phyloP scores from a whole-genome alignment of 2,113 vertebrate genomes.

The Gymnobelideus leadbeateri region DNA sequence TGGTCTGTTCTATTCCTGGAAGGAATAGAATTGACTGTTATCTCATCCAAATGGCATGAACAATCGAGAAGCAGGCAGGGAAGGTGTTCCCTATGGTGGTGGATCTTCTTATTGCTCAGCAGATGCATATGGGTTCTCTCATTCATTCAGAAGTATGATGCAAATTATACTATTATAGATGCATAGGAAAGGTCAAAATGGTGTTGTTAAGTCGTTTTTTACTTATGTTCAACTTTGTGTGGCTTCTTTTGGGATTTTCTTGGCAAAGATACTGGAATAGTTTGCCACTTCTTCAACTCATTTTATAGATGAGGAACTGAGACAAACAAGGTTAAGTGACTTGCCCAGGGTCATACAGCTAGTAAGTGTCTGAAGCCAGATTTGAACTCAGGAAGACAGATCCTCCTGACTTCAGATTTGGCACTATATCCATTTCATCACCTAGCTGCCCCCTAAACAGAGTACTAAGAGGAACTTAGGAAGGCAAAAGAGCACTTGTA shows the following conservation, averaged over 20 bases:
- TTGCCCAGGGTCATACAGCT: not conserved
- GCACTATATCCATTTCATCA: not conserved
- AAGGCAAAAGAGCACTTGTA: not conserved
- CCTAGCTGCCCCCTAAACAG: not conserved
- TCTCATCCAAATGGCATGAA: not conserved
- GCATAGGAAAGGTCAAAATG: not conserved
- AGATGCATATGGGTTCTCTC: not conserved
- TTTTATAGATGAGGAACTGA: not conserved
- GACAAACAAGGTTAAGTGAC: not conserved
- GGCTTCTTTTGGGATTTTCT: not conserved
- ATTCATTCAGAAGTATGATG: not conserved
- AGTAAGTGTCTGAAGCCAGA: too few species aligned
- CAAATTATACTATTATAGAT: not conserved
- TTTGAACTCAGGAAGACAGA: too few species aligned
- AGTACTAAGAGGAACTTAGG: not conserved
- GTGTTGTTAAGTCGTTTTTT: not conserved
- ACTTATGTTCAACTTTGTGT: not conserved
- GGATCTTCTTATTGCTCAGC: not conserved
- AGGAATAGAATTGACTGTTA: not conserved
- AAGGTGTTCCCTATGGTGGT: not conserved
- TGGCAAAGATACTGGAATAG: not conserved
- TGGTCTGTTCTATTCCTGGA: not conserved
- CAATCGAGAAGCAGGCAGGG: not conserved
- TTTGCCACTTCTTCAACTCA: not conserved
- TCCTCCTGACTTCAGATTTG: not conserved